Conservation (phyloP, 2,113 vertebrate species). For the Bungarus multicinctus region DNA sequence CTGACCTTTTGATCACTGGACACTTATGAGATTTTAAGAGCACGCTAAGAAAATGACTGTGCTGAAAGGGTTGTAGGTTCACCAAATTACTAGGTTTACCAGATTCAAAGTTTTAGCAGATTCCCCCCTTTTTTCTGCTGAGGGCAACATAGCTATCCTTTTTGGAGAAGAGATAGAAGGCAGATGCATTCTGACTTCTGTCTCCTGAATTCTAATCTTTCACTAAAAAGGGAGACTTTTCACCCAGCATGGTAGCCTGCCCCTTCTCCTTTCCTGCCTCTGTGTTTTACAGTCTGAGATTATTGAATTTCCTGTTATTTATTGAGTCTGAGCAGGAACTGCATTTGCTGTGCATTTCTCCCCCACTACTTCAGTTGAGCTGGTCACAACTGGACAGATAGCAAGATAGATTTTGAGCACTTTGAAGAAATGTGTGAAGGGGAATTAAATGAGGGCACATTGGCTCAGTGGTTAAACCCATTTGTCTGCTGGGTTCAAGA, state of each 20-base stretch:
- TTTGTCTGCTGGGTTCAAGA: no score
- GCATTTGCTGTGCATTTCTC: not conserved
- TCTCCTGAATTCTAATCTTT: not conserved
- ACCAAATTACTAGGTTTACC: not conserved
- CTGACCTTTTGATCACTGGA: not conserved
- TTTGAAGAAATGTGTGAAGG: not conserved
- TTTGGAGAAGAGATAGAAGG: not conserved
- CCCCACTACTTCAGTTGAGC: not conserved
- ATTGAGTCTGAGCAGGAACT: not conserved
- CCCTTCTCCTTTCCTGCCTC: not conserved
- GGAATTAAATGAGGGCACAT: not conserved
- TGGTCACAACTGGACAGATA: not conserved
- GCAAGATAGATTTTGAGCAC: not conserved
- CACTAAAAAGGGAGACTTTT: not conserved
- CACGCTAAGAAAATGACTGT: not conserved
- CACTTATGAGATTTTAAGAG: not conserved
- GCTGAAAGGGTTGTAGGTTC: not conserved
- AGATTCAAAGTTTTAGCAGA: no score
- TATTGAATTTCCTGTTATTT: not conserved
- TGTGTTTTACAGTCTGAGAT: not conserved
- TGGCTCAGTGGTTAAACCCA: no score
- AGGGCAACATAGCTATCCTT: not conserved
- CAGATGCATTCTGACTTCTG: not conserved
- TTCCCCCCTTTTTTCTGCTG: not conserved
- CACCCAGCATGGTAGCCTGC: not conserved